These are phyloP conservation scores for Drosophila pectinifera DNA, from an alignment of 1,140 invertebrate genomes.

Conservation along the genomic window DNA sequence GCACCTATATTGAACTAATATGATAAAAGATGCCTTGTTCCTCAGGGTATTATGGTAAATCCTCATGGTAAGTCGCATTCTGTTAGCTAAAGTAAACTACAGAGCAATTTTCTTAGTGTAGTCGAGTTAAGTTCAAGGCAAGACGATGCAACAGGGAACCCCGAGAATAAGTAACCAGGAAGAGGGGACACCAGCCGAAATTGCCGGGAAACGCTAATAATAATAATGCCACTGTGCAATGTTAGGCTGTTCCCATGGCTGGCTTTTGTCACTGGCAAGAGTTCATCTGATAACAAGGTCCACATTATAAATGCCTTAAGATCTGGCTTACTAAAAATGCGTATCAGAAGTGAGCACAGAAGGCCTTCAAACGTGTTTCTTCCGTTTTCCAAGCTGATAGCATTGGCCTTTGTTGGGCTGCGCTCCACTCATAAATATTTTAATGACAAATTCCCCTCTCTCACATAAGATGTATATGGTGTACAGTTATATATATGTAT, in stretches of 20 bases:
- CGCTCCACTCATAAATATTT: too few relatives aligned
- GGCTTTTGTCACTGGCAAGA: slow-evolving; percentile 11
- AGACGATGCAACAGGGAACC: slow-evolving; percentile 15
- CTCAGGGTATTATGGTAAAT: too few relatives aligned
- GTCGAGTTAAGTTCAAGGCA: slow-evolving; percentile 25
- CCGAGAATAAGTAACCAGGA: slow-evolving; percentile 25
- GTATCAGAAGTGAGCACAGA: neutral
- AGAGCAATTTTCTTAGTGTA: neutral
- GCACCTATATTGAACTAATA: too few relatives aligned
- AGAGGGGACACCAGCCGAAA: slow-evolving; percentile 12
- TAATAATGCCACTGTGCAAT: slow-evolving; percentile 10
- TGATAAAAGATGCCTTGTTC: too few relatives aligned
- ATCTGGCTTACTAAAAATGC: neutral
- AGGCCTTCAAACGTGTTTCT: neutral
- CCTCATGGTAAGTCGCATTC: too few relatives aligned
- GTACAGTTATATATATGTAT: neutral
- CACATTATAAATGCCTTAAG: neutral
- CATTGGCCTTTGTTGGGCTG: too few relatives aligned
- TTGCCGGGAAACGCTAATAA: slow-evolving; percentile 15
- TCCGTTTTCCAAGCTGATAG: neutral
- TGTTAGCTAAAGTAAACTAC: too few relatives aligned
- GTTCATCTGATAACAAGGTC: slow-evolving; percentile 16
- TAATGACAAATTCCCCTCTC: too few relatives aligned
- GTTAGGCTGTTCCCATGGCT: slow-evolving; percentile 11
- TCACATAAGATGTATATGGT: too few relatives aligned